Base-by-base conservation (phyloP, 2,797 vertebrate genomes). In the Ispidina picta region DNA sequence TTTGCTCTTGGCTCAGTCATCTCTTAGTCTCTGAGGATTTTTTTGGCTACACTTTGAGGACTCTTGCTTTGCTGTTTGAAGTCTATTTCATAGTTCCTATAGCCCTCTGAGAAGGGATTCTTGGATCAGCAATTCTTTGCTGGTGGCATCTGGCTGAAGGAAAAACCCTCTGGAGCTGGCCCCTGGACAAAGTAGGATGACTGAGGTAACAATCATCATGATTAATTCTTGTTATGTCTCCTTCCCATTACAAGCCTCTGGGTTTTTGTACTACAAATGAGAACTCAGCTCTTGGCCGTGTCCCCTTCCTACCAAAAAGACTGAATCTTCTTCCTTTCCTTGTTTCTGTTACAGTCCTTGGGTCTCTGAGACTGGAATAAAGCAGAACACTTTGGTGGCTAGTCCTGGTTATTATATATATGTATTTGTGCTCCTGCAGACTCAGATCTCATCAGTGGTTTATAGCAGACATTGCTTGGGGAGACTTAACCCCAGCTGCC, bases 161-260 rank as follows among this genome's bases (percentile, higher is more conserved):
- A 56, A 44, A 39, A 69, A 23, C 51, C 20, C 18, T 77, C 31
- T 87, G 26, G 35, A 83, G 5, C 19, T 70, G 63, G 41, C 20
- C 22, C 21, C 71, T 59, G 25, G 37, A 16, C 35, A 0, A 0
- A 18, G 23, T 25, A 44, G n/a, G 22, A n/a, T n/a, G 31, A 22
- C 15, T 17, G 71, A 65, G 29, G 37, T 29, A 62, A 15, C 8
- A 11, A 77, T 54, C 35, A n/a, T 11, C 59, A 75, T 29, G 17
- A 63, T 82, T 55, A 21, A 23, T 64, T 91, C 70, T 76, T 55
- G 9, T 54, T 55, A 19, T 48, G 29, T 29, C 22, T 83, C 8
- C 5, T 79, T 16, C 49, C 35, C 2, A 1, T 43, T 52, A 31
- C 29, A 56, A 82, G 20, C 41, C 49, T 64, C 70, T 55, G 16